Conservation (phyloP, 2,888 invertebrate genomes). For the Zhuqinia jingwanae region DNA sequence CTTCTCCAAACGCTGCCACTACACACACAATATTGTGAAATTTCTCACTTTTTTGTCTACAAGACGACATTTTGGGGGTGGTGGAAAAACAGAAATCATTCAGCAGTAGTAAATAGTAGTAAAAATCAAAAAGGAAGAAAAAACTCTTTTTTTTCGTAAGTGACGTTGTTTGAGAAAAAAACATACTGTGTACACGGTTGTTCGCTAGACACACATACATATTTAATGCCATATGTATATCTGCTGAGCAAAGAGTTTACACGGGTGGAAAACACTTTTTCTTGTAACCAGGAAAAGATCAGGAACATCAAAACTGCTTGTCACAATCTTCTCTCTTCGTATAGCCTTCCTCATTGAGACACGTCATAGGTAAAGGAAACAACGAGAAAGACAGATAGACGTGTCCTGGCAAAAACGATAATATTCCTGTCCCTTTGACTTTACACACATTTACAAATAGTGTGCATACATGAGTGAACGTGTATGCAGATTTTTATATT, state of each 20-base stretch:
- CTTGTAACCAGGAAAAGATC: conserved; percentile 54
- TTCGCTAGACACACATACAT: no score
- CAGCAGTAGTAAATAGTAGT: conserved; percentile 31
- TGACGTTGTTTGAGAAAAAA: conserved; percentile 27
- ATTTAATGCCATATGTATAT: conserved; percentile 18
- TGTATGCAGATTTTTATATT: not conserved
- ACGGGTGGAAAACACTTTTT: conserved; percentile 34
- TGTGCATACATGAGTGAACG: not conserved
- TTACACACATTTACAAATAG: conserved; percentile 7
- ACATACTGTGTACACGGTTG: not conserved
- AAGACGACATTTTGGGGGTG: not conserved
- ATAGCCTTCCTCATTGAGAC: not conserved
- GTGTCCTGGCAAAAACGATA: conserved; percentile 33
- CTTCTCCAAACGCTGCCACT: conserved; percentile 26
- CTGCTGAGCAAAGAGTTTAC: conserved; percentile 15
- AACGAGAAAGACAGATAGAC: not conserved
- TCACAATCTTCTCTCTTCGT: conserved; percentile 31
- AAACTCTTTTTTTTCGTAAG: not conserved
- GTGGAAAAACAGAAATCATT: conserved; percentile 50
- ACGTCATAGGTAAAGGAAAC: not conserved
- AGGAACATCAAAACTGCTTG: conserved; percentile 46
- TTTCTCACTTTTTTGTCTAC: conserved; percentile 10
- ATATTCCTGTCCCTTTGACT: conserved; percentile 34
- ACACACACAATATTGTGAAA: conserved; percentile 36
- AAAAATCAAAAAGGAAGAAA: conserved; percentile 29